These are phyloP conservation scores for Netelia inedita DNA, from an alignment of 2,888 invertebrate genomes.

Conservation along the genomic window DNA sequence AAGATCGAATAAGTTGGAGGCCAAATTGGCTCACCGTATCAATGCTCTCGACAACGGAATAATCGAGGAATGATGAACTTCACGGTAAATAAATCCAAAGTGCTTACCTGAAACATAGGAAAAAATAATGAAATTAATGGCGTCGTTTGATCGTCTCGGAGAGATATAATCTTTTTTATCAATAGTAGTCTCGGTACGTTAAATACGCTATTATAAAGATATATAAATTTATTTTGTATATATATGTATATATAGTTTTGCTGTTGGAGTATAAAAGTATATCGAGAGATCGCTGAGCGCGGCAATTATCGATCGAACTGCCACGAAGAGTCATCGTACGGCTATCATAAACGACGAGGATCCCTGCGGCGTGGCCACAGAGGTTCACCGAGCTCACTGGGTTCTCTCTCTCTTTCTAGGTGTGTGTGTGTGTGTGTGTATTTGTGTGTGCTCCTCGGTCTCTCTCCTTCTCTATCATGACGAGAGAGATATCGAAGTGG, in stretches of 20 bases:
- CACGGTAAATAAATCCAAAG: slow-evolving; percentile 36
- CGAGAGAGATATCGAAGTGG: slow-evolving; percentile 40
- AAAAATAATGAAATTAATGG: slow-evolving; percentile 64
- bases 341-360: slow-evolving; percentile 54
- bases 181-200: background rate
- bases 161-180: slow-evolving; percentile 18
- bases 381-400: slow-evolving; percentile 45
- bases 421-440: background rate
- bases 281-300: slow-evolving; percentile 55
- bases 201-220: slow-evolving; percentile 1
- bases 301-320: slow-evolving; percentile 67
- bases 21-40: background rate
- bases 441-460: background rate
- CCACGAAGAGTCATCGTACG: slow-evolving; percentile 64
- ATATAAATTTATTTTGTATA: background rate
- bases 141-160: slow-evolving; percentile 1
- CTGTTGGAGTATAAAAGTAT: slow-evolving; percentile 53
- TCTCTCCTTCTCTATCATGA: slow-evolving; percentile 20
- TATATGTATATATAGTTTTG: slow-evolving; percentile 10
- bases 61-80: background rate
- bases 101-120: slow-evolving; percentile 81
- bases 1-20: background rate
- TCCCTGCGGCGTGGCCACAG: slow-evolving; percentile 39
- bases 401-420: slow-evolving; percentile 17
- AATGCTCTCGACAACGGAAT: background rate